Evolutionary conservation across 2,797 vertebrate species (phyloP), one percentile per base, ranked within the genome.

Genomic region (Propithecus deckenii): DNA sequence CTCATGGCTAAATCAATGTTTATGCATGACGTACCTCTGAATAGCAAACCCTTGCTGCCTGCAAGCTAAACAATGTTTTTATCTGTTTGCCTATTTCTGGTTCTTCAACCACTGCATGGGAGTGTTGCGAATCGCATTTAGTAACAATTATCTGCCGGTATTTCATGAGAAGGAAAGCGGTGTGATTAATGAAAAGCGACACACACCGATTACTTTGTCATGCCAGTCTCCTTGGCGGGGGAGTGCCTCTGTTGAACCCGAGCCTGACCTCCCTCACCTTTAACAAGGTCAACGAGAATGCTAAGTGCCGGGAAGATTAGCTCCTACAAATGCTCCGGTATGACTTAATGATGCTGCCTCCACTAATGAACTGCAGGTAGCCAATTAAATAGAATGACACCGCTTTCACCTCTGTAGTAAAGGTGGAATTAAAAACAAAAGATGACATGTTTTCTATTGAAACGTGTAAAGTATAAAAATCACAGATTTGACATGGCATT

Each of bases 121-220:
- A 97, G 98, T 99, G 98, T 99, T 98, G 98, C 98, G 97, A 99
- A 99, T 99, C 98, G 84, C 98, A 98, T 99, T 99, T 98, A 98
- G 98, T 96, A 98, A 98, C 98, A 99, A 99, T 99, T 99, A 99
- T 98, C 97, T 98, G 98, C 96, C 95, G 98, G 98, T 97, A 98
- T 99, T 98, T 99, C 98, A 97, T 98, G 98, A 99, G 98, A 98
- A 99, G 98, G 97, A 98, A 98, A 98, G 98, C 97, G 97, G 97
- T 98, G 98, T 99, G 99, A 99, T 99, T 99, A 99, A 99, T 99
- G 98, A 98, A 98, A 99, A 99, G 98, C 98, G 99, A 99, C 99
- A 99, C 97, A 95, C 96, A 97, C 93, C 97, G 98, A 99, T 98
- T 98, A 98, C 98, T 98, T 98, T 96, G 98, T 98, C 97, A 95